These are phyloP conservation scores for Ypsolopha sequella DNA, from an alignment of 2,888 invertebrate genomes.

Conservation along the genomic window DNA sequence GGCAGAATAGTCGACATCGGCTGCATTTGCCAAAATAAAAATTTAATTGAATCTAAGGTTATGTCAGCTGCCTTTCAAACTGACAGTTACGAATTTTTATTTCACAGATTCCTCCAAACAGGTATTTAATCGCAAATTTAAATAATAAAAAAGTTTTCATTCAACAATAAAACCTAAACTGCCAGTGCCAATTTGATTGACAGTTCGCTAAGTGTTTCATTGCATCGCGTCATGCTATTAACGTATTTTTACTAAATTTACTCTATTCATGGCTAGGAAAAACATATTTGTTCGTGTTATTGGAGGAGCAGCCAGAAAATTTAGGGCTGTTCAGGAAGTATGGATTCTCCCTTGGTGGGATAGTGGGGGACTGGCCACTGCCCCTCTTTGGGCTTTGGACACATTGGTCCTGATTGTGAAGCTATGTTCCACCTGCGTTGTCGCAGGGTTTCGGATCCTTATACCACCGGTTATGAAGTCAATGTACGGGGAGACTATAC, in stretches of 20 bases:
- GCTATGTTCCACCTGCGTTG: slow-evolving; percentile 41
- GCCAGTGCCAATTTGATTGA: background rate
- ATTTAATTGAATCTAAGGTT: too few species aligned
- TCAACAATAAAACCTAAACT: background rate
- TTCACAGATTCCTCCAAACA: too few species aligned
- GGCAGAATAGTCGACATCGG: too few species aligned
- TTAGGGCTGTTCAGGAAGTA: slow-evolving; percentile 47
- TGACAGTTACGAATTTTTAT: too few species aligned
- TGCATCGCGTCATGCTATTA: background rate
- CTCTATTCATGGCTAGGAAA: slow-evolving; percentile 40
- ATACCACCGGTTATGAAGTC: slow-evolving; percentile 51
- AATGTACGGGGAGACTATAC: slow-evolving; percentile 53
- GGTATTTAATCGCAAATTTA: too few species aligned
- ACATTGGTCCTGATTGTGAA: slow-evolving; percentile 45
- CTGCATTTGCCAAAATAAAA: too few species aligned
- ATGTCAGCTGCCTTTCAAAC: too few species aligned
- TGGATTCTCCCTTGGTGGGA: slow-evolving; percentile 62
- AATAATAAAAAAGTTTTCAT: too few species aligned
- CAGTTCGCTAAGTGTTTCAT: background rate
- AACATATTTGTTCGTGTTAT: slow-evolving; percentile 42
- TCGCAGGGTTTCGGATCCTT: slow-evolving; percentile 32
- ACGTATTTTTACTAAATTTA: slow-evolving; percentile 13
- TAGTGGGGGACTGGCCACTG: slow-evolving; percentile 37
- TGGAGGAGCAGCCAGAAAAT: slow-evolving; percentile 43
- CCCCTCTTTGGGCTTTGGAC: slow-evolving; percentile 50